phyloP scores from a whole-genome alignment of 2,113 vertebrate species.

The Leptobrachium leishanense region DNA sequence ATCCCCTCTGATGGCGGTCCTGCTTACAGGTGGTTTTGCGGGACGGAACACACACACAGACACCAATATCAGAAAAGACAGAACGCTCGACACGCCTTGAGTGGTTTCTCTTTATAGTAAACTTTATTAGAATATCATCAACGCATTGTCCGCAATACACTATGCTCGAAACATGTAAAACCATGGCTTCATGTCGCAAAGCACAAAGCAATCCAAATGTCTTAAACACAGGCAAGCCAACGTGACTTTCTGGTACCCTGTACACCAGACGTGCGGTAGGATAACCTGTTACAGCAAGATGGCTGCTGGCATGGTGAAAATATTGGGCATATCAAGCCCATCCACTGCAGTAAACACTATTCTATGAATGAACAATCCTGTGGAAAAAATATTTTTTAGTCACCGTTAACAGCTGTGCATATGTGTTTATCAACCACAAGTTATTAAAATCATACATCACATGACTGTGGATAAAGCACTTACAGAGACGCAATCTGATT shows the following conservation, averaged over 20 bases:
- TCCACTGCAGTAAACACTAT: background rate
- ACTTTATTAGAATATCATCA: background rate
- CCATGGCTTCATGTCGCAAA: background rate
- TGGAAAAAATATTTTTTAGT: conserved; percentile 38
- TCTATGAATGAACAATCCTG: conserved; percentile 48
- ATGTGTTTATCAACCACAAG: conserved; percentile 40
- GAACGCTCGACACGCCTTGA: background rate
- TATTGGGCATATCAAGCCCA: background rate
- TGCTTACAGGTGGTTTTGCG: no score
- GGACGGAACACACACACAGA: no score
- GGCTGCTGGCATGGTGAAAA: background rate
- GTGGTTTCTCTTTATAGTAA: background rate
- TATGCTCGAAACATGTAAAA: conserved; percentile 6
- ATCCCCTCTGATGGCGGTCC: no score
- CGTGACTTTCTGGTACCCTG: background rate
- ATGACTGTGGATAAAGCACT: conserved; percentile 52
- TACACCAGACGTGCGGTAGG: background rate
- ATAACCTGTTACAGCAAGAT: background rate
- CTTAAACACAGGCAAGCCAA: background rate
- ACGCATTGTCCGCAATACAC: background rate
- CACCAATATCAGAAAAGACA: no score
- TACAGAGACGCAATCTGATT: conserved; percentile 44
- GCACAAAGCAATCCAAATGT: background rate
- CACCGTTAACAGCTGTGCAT: conserved; percentile 51
- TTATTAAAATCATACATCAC: conserved; percentile 51